Evolutionary conservation across 2,888 invertebrate species (phyloP), one percentile per base, ranked within the genome.

Genomic region (Toxonevra muliebris): DNA sequence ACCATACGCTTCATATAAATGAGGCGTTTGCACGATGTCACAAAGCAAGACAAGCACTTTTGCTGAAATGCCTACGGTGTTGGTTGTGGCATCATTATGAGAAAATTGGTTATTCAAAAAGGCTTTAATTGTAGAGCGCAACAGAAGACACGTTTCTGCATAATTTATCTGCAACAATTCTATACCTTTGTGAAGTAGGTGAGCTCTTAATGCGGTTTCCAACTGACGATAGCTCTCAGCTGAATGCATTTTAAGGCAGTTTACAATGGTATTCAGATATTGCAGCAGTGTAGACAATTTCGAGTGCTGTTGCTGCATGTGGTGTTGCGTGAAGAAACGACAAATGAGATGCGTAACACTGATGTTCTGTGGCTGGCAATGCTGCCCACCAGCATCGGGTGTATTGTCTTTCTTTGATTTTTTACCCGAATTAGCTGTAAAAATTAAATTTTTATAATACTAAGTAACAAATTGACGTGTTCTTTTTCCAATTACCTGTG

Each of bases 301-400:
- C 1, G 70, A 57, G 8, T 69, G 65, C 5, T 71, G 68, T 1
- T 75, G 20, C 3, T 19, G 1, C 1, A 15, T 20, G 11, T 13
- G 57, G 2, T 50, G 40, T 4, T 40, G 17, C 43, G 43, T 52
- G 11, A 42, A 59, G 58, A 88, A 85, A 48, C 83, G 76, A 70
- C 87, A 87, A 76, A 87, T 89, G 42, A 88, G 80, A 77, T 86
- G 86, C 68, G 87, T 86, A 50, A 89, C 78, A 8, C 84, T 82
- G 4, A 90, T 80, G 80, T 90, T 90, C 75, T 89, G 87, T 45
- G 85, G 82, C 2, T 86, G 70, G 75, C 88, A 90, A 69, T 84
- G 81, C 15, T 84, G 82, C 10, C 85, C 84, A 8, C 79, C 80
- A 55, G 80, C 84, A 9, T 79, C 80, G 55, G 80, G 78, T 57